phyloP scores from a whole-genome alignment of 2,888 invertebrate genomes.

The Himalopsyche japonica region DNA sequence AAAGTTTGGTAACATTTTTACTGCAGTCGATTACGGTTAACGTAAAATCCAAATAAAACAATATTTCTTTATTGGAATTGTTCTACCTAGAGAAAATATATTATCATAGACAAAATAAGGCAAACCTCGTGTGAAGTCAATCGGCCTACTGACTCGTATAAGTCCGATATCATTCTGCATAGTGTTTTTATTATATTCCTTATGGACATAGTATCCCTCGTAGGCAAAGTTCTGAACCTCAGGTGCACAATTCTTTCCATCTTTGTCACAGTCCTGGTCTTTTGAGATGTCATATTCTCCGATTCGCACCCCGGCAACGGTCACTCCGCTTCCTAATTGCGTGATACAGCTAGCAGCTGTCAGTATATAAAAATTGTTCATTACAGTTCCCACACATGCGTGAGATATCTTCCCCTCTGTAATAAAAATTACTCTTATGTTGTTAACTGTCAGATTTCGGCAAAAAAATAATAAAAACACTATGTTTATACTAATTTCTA shows the following conservation, averaged over 20 bases:
- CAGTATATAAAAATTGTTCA: conserved; percentile 7
- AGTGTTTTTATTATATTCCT: conserved; percentile 42
- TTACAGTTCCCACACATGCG: conserved; percentile 2
- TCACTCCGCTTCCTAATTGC: background rate
- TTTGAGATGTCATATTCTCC: conserved; percentile 40
- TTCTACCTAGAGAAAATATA: no score
- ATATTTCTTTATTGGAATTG: no score
- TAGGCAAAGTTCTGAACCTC: conserved; percentile 29
- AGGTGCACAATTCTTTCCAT: conserved; percentile 15
- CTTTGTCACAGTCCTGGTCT: conserved; percentile 32
- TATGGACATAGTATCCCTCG: conserved; percentile 43
- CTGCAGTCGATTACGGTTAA: no score
- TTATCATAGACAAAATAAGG: background rate
- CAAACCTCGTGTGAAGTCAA: conserved; percentile 37
- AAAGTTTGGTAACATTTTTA: no score
- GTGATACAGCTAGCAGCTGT: conserved; percentile 12
- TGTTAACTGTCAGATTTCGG: no score
- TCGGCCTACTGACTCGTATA: conserved; percentile 43
- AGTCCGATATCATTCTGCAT: conserved; percentile 45
- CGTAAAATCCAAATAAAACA: no score
- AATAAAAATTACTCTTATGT: no score
- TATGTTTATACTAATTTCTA: no score
- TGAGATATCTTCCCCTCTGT: background rate
- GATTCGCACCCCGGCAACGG: conserved; percentile 25
- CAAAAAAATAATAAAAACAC: no score